phyloP scores from a whole-genome alignment of 2,888 invertebrate species.

The Cheilosia urbana region DNA sequence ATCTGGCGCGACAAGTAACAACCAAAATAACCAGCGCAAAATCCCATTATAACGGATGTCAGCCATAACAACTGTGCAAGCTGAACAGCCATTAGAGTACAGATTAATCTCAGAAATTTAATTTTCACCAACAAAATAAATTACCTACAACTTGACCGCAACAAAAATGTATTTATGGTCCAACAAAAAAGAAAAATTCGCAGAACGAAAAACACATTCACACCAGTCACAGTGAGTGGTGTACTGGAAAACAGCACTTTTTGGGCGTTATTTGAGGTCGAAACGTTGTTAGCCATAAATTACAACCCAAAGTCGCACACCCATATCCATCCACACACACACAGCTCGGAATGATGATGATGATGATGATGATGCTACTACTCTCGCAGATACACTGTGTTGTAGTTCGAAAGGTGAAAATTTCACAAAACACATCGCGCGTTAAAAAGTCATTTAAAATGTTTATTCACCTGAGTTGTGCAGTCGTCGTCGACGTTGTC shows the following conservation, averaged over 20 bases:
- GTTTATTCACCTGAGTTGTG: constrained; percentile 73
- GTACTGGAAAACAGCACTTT: constrained; percentile 61
- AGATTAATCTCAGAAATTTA: constrained; percentile 52
- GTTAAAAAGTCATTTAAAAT: constrained; percentile 69
- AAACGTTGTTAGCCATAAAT: constrained; percentile 55
- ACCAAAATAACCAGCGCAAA: neutral
- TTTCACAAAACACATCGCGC: constrained; percentile 69
- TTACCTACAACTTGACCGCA: constrained; percentile 37
- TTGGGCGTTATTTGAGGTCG: constrained; percentile 57
- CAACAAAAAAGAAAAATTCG: constrained; percentile 10
- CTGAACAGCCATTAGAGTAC: constrained; percentile 9
- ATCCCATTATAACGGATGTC: constrained; percentile 57
- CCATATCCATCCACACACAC: neutral
- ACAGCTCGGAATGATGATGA: neutral
- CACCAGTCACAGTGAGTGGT: neutral
- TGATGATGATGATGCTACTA: constrained; percentile 14
- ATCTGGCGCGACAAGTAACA: neutral
- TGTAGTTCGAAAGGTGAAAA: constrained; percentile 68
- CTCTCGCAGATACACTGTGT: neutral
- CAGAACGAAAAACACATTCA: constrained; percentile 39
- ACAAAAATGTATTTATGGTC: neutral
- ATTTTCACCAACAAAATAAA: constrained; percentile 62
- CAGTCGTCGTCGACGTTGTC: constrained; percentile 67
- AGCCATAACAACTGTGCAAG: constrained; percentile 20
- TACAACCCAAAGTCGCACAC: constrained; percentile 26